Evolutionary conservation across 2,888 invertebrate genomes (phyloP).

Genomic region (Athripsodes cinereus): DNA sequence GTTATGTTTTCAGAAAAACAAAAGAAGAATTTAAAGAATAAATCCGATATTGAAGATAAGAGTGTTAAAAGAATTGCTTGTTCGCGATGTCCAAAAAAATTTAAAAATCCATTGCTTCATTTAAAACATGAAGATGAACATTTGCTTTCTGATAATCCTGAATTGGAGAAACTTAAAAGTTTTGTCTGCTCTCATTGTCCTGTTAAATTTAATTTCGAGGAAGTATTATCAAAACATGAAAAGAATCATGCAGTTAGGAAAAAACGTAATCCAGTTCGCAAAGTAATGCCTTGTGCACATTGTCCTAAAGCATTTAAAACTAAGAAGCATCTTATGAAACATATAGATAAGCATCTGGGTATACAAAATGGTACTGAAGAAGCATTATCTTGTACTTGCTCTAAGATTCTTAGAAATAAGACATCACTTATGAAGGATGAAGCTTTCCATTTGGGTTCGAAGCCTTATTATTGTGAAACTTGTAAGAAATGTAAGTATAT

Average conservation of each 20-base stretch:
- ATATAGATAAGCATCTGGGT: background rate
- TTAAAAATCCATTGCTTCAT: background rate
- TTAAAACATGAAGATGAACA: background rate
- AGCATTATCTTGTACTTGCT: conserved; percentile 16
- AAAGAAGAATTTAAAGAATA: no score
- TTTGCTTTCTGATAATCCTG: background rate
- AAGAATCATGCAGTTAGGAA: background rate
- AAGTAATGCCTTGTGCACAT: background rate
- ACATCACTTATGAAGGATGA: conserved; percentile 17
- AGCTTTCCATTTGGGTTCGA: conserved; percentile 23
- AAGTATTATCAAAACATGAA: background rate
- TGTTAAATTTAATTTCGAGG: background rate
- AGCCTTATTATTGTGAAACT: conserved; percentile 25
- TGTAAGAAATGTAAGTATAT: conserved; percentile 26
- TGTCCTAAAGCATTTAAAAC: background rate
- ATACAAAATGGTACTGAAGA: background rate
- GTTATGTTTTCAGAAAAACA: background rate
- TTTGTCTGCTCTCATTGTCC: background rate
- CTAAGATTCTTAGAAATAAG: conserved; percentile 19
- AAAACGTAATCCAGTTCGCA: background rate
- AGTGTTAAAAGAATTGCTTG: background rate
- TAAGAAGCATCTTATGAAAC: background rate
- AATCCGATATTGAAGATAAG: no score
- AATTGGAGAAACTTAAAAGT: background rate
- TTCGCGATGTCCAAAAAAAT: background rate